These are phyloP conservation scores for Amblyraja radiata DNA, from an alignment of 2,797 vertebrate genomes.

Conservation along the genomic window DNA sequence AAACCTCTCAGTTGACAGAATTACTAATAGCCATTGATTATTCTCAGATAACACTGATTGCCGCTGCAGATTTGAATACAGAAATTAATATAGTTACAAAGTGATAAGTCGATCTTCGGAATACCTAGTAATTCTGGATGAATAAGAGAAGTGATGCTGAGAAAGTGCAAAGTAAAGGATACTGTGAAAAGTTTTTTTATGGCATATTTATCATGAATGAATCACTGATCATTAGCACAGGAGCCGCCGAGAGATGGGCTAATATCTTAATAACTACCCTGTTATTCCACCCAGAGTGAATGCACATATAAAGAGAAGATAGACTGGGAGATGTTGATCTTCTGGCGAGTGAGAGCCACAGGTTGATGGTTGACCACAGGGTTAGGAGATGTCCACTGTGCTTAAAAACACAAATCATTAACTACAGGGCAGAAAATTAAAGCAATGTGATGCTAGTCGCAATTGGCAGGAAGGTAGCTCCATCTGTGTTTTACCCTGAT, in stretches of 20 bases:
- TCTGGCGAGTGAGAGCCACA: not conserved
- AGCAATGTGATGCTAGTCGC: not conserved
- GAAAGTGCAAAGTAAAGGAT: not conserved
- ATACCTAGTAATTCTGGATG: not conserved
- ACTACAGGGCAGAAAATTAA: not conserved
- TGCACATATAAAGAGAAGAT: not conserved
- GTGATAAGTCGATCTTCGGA: too few relatives aligned
- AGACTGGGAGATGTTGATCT: not conserved
- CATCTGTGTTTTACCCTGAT: not conserved
- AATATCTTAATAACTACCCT: not conserved
- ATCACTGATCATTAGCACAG: not conserved
- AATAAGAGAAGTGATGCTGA: not conserved
- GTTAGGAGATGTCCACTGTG: not conserved
- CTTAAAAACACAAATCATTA: not conserved
- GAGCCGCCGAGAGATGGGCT: not conserved
- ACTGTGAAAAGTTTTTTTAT: not conserved
- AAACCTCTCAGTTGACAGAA: not conserved
- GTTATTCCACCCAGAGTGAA: not conserved
- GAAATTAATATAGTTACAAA: not conserved
- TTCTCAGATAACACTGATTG: not conserved
- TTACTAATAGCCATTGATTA: not conserved
- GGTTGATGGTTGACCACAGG: not conserved
- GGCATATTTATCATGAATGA: not conserved
- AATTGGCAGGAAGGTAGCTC: not conserved
- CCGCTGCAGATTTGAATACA: not conserved